Evolutionary conservation across 2,797 vertebrate genomes (phyloP).

Genomic region (Cephalopachus bancanus): DNA sequence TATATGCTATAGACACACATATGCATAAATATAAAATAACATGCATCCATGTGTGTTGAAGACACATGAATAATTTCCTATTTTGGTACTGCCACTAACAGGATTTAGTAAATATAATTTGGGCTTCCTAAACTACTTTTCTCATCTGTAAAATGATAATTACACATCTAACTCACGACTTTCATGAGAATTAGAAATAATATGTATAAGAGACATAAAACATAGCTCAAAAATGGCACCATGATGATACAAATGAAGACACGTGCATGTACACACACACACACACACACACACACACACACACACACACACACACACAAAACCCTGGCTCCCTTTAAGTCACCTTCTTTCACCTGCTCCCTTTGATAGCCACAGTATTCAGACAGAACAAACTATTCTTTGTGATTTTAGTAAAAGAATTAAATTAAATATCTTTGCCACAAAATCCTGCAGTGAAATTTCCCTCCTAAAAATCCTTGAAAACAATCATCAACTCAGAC

Average conservation of each 20-base stretch:
- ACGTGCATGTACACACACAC: accelerated
- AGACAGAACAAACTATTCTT: not conserved
- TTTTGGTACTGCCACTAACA: not conserved
- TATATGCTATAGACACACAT: not conserved
- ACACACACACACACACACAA: not conserved
- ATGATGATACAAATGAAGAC: not conserved
- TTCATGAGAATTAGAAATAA: not conserved
- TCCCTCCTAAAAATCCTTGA: not conserved
- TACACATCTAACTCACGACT: not conserved
- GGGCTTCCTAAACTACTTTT: not conserved
- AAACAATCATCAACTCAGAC: not conserved
- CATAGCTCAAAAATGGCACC: not conserved
- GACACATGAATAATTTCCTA: not conserved
- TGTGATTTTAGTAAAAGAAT: not conserved
- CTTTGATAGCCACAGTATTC: not conserved
- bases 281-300: too few relatives aligned
- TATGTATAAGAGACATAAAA: not conserved
- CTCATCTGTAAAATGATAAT: not conserved
- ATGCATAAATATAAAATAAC: not conserved
- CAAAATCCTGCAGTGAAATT: not conserved
- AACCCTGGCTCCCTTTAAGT: too few relatives aligned
- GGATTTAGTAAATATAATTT: not conserved
- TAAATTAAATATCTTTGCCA: not conserved
- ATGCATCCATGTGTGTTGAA: not conserved
- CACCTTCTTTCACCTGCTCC: not conserved